These are phyloP conservation scores for Fringilla coelebs DNA, from an alignment of 2,797 vertebrate species.

Conservation along the genomic window DNA sequence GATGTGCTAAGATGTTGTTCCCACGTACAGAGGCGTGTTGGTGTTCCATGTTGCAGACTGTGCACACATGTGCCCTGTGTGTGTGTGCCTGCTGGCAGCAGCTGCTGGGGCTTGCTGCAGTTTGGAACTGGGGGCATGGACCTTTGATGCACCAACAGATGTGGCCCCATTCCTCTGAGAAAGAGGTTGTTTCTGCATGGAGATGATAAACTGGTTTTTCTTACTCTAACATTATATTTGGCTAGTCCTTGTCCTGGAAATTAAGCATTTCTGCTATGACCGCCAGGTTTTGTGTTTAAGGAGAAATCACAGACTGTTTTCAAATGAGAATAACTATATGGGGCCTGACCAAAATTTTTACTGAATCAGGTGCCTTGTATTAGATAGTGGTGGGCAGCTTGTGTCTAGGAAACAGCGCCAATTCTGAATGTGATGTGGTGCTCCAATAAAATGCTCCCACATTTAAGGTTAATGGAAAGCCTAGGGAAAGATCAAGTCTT, in stretches of 20 bases:
- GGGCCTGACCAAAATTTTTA: neutral
- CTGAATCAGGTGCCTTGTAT: neutral
- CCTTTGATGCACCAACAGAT: neutral
- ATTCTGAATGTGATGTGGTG: neutral
- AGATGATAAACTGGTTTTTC: neutral
- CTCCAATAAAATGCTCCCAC: neutral
- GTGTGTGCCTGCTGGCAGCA: rapidly evolving
- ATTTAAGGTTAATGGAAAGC: neutral
- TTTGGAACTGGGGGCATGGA: neutral
- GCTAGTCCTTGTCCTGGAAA: neutral
- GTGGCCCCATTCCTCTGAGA: neutral
- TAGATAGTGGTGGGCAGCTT: neutral
- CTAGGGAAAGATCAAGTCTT: neutral
- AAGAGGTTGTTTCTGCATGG: neutral
- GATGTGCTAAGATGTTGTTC: neutral
- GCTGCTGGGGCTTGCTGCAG: neutral
- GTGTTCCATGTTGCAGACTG: neutral
- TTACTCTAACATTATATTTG: neutral
- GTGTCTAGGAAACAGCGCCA: neutral
- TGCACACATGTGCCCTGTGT: rapidly evolving
- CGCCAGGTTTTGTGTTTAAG: neutral
- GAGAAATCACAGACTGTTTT: neutral
- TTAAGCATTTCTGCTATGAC: neutral
- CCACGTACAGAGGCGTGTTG: rapidly evolving
- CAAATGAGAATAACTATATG: neutral